Evolutionary conservation across 2,797 vertebrate species (phyloP).

Genomic region (Australoheros facetus): DNA sequence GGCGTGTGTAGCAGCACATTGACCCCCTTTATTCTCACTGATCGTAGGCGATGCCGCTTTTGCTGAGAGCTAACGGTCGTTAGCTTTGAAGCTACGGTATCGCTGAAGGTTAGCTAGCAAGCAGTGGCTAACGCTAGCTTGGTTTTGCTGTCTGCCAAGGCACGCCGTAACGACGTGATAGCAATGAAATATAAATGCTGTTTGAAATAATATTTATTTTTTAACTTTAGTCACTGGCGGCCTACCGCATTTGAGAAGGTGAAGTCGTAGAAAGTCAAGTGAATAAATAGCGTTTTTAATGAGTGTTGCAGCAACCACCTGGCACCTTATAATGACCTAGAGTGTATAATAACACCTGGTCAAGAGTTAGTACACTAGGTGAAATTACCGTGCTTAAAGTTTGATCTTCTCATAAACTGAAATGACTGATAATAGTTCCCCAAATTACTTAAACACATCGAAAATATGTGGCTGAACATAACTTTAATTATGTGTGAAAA

Average conservation of each 20-base stretch:
- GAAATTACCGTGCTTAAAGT: background rate
- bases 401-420: background rate
- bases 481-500: background rate
- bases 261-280: conserved; percentile 13
- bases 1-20: conserved; percentile 23
- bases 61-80: conserved; percentile 46
- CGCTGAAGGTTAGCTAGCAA: conserved; percentile 57
- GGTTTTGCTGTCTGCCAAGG: conserved; percentile 1
- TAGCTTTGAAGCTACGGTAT: conserved; percentile 54
- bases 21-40: conserved; percentile 57
- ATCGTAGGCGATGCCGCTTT: conserved; percentile 13
- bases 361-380: too few species aligned
- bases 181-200: background rate
- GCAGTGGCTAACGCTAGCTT: conserved; percentile 23
- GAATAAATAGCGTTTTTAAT: conserved; percentile 1
- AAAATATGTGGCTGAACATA: background rate
- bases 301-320: conserved; percentile 4
- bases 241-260: background rate
- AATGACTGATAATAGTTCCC: background rate
- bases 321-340: background rate
- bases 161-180: background rate
- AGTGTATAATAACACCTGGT: background rate
- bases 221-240: background rate
- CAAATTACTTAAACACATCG: background rate
- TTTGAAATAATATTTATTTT: background rate